Evolutionary conservation across 2,888 invertebrate genomes (phyloP), one percentile per base, ranked within the genome.

Genomic region (Falcaria lacertinaria): DNA sequence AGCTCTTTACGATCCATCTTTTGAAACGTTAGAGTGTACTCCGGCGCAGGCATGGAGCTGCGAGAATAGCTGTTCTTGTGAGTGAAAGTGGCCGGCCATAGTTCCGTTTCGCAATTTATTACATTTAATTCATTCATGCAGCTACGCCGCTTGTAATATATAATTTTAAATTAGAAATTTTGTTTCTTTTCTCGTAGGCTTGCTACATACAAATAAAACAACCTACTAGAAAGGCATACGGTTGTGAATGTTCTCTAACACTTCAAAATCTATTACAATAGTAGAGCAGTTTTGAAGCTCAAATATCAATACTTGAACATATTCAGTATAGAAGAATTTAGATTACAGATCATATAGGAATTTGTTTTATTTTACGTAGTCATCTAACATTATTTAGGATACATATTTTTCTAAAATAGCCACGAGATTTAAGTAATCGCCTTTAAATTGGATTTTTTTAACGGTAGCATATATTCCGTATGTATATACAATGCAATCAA

Each of bases 61-160:
- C 72, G 71, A 77, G 80, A 80, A 80, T 74, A 76, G 72, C 76
- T 66, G 76, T 70, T 79, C 77, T 77, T 69, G 61, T 61, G 60
- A 85, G 87, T 87, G 87, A 88, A 88, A 88, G 87, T 87, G 76
- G 68, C 66, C 65, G 63, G 62, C 67, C 73, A 66, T 65, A 80
- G 79, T 80, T 80, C 79, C 79, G 82, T 80, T 80, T 80, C 73
- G 76, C 77, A 78, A 79, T 78, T 75, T 74, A 75, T 63, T 64
- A 61, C 62, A 63, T 70, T 73, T 72, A 67, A 74, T 68, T 57
- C 52, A 62, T 61, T 59, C 55, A 60, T 60, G 50, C 47, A 49
- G 53, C 46, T 49, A 54, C 52, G 45, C 54, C 45, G 51, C 50
- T 44, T 48, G 43, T 48, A 49, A 48, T 50, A 47, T 53, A 48